Conservation (phyloP, 2,113 vertebrate species). For the Callospermophilus lateralis region DNA sequence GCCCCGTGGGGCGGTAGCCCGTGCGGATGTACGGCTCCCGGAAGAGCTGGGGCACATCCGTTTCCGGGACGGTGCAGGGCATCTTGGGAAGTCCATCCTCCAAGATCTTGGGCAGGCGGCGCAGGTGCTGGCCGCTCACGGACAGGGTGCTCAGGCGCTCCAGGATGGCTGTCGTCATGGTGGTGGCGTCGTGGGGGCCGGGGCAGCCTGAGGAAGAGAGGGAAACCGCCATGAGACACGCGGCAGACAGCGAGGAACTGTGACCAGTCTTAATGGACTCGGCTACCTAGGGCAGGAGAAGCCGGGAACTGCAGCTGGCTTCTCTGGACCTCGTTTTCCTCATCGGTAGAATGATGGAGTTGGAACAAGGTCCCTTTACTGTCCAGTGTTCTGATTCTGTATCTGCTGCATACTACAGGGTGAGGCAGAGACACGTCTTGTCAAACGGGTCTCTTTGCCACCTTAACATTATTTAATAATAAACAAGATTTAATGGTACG, state of each 20-base stretch:
- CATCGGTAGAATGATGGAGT: neutral
- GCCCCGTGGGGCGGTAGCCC: conserved; percentile 92
- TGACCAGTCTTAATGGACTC: neutral
- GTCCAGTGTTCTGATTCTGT: neutral
- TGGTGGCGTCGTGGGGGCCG: accelerated
- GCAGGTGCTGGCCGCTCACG: conserved; percentile 90
- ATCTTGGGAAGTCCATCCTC: conserved; percentile 89
- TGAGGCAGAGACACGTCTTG: no score
- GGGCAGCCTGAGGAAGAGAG: conserved; percentile 16
- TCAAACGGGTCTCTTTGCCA: neutral
- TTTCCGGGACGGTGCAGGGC: conserved; percentile 90
- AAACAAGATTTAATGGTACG: neutral
- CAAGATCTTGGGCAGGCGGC: conserved; percentile 89
- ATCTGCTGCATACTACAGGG: no score
- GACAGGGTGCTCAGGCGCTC: conserved; percentile 91
- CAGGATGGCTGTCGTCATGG: conserved; percentile 88
- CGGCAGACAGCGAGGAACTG: no score
- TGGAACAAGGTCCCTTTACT: neutral
- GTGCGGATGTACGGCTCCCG: conserved; percentile 94
- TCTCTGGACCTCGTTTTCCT: neutral
- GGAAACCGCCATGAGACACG: neutral
- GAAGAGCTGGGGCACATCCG: conserved; percentile 93
- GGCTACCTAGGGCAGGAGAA: neutral
- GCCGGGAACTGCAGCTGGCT: neutral
- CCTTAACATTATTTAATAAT: neutral